Percentiles rank a stretch among this genome's conserved stretches.
These are phyloP conservation scores for Pachyrhynchus sulphureomaculatus DNA, from an alignment of 1,140 invertebrate genomes.

Conservation along the genomic window DNA sequence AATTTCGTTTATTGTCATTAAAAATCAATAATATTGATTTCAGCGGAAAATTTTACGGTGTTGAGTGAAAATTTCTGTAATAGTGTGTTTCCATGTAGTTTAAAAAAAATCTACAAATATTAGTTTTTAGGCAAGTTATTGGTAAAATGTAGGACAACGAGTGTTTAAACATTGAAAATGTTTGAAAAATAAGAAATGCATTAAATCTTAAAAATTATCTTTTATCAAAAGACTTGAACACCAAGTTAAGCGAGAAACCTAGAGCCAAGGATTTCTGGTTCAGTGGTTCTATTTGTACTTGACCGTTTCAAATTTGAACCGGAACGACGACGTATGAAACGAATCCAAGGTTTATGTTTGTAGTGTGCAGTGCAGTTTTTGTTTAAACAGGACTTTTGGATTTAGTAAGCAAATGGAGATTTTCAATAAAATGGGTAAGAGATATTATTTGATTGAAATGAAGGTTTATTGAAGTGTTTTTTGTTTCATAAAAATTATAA, in stretches of 20 bases:
- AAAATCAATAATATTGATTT: too few species aligned
- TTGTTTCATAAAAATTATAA: too few species aligned
- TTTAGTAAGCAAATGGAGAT: too few species aligned
- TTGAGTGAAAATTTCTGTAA: too few species aligned
- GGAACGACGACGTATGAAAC: conserved; percentile 9
- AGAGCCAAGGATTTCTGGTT: conserved; percentile 16
- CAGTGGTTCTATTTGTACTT: conserved; percentile 13
- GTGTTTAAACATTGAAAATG: too few species aligned
- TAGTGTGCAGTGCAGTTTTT: neutral
- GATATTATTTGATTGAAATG: too few species aligned
- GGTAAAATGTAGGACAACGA: neutral
- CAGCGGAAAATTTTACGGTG: too few species aligned
- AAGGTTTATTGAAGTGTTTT: too few species aligned
- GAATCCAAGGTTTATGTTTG: conserved; percentile 19
- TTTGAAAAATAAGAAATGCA: neutral
- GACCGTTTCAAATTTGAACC: conserved; percentile 15
- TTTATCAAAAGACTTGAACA: neutral
- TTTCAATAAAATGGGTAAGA: too few species aligned
- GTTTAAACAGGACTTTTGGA: neutral
- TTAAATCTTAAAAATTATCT: too few species aligned
- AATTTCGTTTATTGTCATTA: too few species aligned
- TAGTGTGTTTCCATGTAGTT: too few species aligned
- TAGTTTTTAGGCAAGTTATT: neutral
- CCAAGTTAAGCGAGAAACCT: neutral
- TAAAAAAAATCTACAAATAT: neutral